A percentile compares a stretch with the other conserved stretches of the same genome.
phyloP scores from a whole-genome alignment of 2,888 invertebrate species.

The Brenthis hecate region DNA sequence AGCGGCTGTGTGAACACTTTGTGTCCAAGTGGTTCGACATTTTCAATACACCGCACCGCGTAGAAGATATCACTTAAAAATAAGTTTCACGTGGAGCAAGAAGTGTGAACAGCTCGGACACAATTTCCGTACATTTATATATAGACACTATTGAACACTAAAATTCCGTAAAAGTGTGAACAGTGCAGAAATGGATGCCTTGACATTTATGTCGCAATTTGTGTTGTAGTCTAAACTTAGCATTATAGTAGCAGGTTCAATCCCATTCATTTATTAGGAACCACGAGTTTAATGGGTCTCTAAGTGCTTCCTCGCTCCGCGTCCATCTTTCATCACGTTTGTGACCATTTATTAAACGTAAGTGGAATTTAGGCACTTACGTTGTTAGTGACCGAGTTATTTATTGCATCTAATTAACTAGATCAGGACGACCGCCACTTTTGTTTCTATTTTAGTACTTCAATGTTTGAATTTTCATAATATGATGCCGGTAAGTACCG shows the following conservation, averaged over 20 bases:
- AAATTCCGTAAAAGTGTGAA: too few species aligned
- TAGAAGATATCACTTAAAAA: too few species aligned
- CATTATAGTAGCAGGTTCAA: background rate
- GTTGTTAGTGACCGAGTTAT: constrained; percentile 5
- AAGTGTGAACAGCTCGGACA: too few species aligned
- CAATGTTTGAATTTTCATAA: too few species aligned
- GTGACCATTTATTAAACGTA: background rate
- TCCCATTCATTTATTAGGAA: background rate
- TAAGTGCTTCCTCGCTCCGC: constrained; percentile 4
- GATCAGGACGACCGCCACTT: background rate
- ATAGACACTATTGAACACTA: too few species aligned
- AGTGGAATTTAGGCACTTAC: constrained; percentile 7
- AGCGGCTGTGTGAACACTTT: too few species aligned
- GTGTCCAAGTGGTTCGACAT: background rate
- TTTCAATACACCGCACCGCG: background rate
- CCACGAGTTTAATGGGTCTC: background rate
- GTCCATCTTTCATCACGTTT: background rate
- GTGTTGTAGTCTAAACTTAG: too few species aligned
- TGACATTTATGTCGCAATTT: background rate
- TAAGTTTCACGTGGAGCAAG: too few species aligned
- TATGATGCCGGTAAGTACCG: too few species aligned
- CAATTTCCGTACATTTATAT: too few species aligned
- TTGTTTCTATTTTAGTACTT: constrained; percentile 8
- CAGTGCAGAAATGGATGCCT: too few species aligned
- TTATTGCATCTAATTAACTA: background rate